Evolutionary conservation across 64 coral and sea anemone species (phyloP).

Genomic region (Stichodactyla mertensii): DNA sequence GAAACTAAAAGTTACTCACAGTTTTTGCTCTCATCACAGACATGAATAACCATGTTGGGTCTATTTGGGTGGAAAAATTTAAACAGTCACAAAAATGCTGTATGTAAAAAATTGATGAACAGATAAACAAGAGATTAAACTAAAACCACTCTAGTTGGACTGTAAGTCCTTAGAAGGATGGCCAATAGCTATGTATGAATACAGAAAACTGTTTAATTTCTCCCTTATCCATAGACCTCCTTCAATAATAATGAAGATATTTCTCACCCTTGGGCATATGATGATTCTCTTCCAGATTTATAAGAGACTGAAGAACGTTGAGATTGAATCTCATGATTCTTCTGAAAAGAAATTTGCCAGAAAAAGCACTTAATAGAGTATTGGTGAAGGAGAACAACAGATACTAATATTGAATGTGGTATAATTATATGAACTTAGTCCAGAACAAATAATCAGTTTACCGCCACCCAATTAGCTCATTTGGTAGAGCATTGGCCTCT

Average conservation of each 20-base stretch:
- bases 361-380: not conserved
- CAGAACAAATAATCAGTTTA: too few species aligned
- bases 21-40: conserved; percentile 99
- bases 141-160: not conserved
- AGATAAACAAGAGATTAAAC: not conserved
- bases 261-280: not conserved
- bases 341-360: not conserved
- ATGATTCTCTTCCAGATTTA: conserved; percentile 13
- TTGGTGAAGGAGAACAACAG: not conserved
- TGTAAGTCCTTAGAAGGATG: too few species aligned
- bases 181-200: too few species aligned
- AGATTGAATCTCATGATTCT: not conserved
- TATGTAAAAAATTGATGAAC: not conserved
- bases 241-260: not conserved
- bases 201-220: too few species aligned
- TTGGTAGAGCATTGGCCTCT: too few species aligned
- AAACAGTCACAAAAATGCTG: not conserved
- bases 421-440: too few species aligned
- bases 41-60: conserved; percentile 99
- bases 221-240: not conserved
- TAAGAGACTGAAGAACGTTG: not conserved
- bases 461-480: too few species aligned
- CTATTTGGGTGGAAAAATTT: conserved; percentile 30
- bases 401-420: not conserved
- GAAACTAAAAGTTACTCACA: conserved; percentile 47